A percentile compares a stretch with the other conserved stretches of the same genome.
phyloP scores from a whole-genome alignment of 2,113 vertebrate species.

The Sorex araneus region DNA sequence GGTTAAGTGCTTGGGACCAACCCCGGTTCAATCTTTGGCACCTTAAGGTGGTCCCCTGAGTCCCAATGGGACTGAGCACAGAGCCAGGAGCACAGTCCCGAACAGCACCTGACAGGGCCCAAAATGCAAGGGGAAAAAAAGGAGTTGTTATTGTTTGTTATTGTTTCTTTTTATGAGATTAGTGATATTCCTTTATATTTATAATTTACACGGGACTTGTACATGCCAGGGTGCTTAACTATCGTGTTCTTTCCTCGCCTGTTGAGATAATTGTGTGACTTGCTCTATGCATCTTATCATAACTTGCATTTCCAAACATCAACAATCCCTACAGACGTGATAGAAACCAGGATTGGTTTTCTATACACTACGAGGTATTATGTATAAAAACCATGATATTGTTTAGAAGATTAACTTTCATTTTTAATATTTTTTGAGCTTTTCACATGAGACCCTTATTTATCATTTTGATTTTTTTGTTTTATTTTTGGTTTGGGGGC shows the following conservation, averaged over 20 bases:
- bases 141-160: not conserved
- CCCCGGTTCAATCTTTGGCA: too few species aligned
- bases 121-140: too few species aligned
- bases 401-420: not conserved
- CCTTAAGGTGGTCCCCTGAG: too few species aligned
- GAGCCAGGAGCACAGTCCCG: too few species aligned
- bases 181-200: not conserved
- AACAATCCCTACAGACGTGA: not conserved
- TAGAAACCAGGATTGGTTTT: not conserved
- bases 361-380: not conserved
- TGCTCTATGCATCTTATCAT: not conserved
- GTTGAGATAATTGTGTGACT: not conserved
- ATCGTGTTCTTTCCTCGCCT: conserved; percentile 1
- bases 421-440: not conserved
- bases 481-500: not conserved
- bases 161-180: conserved; percentile 3
- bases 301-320: not conserved
- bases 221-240: not conserved
- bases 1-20: too few species aligned
- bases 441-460: not conserved
- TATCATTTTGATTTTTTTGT: not conserved
- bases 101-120: too few species aligned
- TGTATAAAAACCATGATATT: not conserved
- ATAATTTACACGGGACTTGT: conserved; percentile 45
- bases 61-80: too few species aligned